phyloP scores from a whole-genome alignment of 2,113 vertebrate genomes.

The Riparia riparia region DNA sequence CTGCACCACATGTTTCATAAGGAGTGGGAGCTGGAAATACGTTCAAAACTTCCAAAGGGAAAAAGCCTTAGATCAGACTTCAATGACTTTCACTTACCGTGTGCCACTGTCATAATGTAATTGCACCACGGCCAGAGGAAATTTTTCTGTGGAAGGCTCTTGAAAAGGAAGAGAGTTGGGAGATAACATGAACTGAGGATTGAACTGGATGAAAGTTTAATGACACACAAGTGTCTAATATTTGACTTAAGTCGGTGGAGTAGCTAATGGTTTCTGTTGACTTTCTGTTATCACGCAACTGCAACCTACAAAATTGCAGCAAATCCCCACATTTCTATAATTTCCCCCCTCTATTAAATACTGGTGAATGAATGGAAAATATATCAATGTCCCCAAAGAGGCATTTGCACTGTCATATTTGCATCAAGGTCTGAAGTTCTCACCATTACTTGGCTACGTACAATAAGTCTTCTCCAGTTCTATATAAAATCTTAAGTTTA shows the following conservation, averaged over 20 bases:
- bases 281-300: neutral
- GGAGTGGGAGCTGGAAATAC: neutral
- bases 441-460: neutral
- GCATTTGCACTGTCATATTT: neutral
- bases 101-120: too few relatives aligned
- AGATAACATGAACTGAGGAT: neutral
- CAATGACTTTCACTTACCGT: rapidly evolving
- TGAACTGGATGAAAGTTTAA: neutral
- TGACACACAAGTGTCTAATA: neutral
- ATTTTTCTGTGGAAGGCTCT: neutral
- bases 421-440: neutral
- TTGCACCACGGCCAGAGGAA: rapidly evolving
- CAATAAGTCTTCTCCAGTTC: neutral
- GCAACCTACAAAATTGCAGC: neutral
- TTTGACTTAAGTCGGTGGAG: neutral
- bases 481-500: neutral
- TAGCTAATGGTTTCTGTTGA: neutral
- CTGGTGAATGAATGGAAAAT: neutral
- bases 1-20: neutral
- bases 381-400: rapidly evolving
- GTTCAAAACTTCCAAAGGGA: neutral
- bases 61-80: neutral
- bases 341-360: neutral
- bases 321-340: neutral
- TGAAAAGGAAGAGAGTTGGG: neutral